Evolutionary conservation across 1,140 invertebrate genomes (phyloP).

Genomic region (Drosophila pachea): DNA sequence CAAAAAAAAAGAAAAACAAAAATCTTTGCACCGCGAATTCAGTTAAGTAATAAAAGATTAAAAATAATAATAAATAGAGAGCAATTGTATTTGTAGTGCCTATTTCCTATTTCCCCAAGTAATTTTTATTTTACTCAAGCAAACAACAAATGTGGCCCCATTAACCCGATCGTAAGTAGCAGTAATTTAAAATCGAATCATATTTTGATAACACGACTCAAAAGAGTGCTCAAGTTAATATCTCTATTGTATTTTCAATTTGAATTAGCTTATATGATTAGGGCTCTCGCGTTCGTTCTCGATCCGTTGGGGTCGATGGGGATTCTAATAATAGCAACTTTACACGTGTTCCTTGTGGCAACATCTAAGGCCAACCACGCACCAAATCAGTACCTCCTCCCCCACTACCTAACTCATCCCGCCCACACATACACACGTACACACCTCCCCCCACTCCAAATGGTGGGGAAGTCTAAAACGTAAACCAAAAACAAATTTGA

Average conservation of each 20-base stretch:
- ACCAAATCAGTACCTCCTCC: constrained; percentile 13
- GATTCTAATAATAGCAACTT: constrained; percentile 35
- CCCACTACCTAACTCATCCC: constrained; percentile 7
- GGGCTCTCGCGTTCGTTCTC: constrained; percentile 11
- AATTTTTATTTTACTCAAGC: neutral
- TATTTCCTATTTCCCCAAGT: too few relatives aligned
- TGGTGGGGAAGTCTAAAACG: neutral
- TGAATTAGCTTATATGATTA: constrained; percentile 45
- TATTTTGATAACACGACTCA: constrained; percentile 17
- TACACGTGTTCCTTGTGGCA: constrained; percentile 35
- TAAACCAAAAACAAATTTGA: constrained; percentile 47
- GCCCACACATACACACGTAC: too few relatives aligned
- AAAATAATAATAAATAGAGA: neutral
- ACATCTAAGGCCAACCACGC: constrained; percentile 34
- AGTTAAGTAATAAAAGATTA: neutral
- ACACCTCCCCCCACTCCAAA: neutral
- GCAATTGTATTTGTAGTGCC: too few relatives aligned
- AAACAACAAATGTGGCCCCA: neutral
- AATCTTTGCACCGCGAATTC: neutral
- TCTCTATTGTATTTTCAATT: constrained; percentile 16
- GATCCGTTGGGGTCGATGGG: constrained; percentile 1
- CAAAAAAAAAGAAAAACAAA: too few relatives aligned
- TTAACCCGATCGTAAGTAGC: too few relatives aligned
- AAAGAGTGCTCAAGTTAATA: constrained; percentile 24
- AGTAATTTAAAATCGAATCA: constrained; percentile 7